These are phyloP conservation scores for Channa maculata DNA, from an alignment of 2,113 vertebrate genomes.

Conservation along the genomic window DNA sequence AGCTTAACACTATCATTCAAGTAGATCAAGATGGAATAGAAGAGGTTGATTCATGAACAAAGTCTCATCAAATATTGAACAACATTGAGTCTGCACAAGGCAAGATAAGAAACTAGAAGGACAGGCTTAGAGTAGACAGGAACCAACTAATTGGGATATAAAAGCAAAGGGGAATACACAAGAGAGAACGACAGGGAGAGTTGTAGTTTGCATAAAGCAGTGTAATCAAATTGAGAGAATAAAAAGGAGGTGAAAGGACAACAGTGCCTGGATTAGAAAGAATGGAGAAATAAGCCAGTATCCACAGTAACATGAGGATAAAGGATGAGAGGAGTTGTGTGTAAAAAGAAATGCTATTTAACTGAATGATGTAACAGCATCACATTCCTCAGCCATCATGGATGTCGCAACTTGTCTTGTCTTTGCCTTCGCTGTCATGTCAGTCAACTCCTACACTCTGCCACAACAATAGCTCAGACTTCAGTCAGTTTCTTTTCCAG, in stretches of 20 bases:
- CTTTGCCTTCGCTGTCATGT: constrained; percentile 21
- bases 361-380: constrained; percentile 20
- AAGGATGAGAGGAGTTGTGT: constrained; percentile 9
- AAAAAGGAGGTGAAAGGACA: constrained; percentile 13
- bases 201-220: constrained; percentile 74
- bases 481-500: constrained; percentile 13
- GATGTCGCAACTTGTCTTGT: constrained; percentile 4
- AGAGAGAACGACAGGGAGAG: constrained; percentile 45
- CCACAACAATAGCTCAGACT: constrained; percentile 29
- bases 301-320: constrained; percentile 4
- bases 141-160: constrained; percentile 72
- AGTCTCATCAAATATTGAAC: constrained; percentile 79
- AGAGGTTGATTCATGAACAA: constrained; percentile 72
- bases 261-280: constrained; percentile 4
- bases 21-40: constrained; percentile 45
- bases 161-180: constrained; percentile 60
- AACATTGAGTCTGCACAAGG: constrained; percentile 54
- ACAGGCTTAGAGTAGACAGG: constrained; percentile 52
- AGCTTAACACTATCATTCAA: constrained; percentile 62
- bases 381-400: background rate
- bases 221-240: constrained; percentile 64
- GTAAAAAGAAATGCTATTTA: background rate
- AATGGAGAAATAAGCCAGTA: constrained; percentile 15
- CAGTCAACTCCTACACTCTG: constrained; percentile 42
- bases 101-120: constrained; percentile 58